phyloP scores from a whole-genome alignment of 2,113 vertebrate species.

The Psephotus haematonotus region DNA sequence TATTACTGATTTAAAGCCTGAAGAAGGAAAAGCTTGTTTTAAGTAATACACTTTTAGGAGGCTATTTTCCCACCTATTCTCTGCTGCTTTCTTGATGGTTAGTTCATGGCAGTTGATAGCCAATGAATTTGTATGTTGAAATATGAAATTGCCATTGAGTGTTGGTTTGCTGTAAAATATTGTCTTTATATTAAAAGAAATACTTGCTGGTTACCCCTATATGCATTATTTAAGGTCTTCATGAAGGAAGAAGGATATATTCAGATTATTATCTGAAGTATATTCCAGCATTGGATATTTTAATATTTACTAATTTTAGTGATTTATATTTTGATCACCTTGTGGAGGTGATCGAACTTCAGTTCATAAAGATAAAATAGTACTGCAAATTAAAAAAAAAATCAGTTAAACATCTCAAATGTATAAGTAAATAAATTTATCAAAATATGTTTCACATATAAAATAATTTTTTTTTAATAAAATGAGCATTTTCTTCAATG shows the following conservation, averaged over 20 bases:
- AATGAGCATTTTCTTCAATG: not conserved
- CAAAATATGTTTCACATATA: not conserved
- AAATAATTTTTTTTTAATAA: not conserved
- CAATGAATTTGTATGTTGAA: not conserved
- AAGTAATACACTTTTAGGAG: slow-evolving; percentile 29
- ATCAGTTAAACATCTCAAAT: not conserved
- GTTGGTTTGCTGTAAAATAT: not conserved
- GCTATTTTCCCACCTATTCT: not conserved
- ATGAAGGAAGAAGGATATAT: not conserved
- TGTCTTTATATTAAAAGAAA: not conserved
- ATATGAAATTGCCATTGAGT: not conserved
- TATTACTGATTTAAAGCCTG: slow-evolving; percentile 44
- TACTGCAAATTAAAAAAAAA: not conserved
- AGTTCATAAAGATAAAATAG: not conserved
- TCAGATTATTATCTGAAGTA: not conserved
- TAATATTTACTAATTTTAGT: not conserved
- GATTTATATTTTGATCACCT: not conserved
- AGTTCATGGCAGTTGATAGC: not conserved
- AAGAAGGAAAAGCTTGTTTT: slow-evolving; percentile 19
- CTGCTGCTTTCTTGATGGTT: not conserved
- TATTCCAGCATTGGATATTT: not conserved
- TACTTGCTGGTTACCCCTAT: not conserved
- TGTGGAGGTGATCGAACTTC: not conserved
- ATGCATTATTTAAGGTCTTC: not conserved
- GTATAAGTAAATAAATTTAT: not conserved